Conservation (phyloP, 2,888 invertebrate genomes). For the Sinopyrophorus schimmeli region DNA sequence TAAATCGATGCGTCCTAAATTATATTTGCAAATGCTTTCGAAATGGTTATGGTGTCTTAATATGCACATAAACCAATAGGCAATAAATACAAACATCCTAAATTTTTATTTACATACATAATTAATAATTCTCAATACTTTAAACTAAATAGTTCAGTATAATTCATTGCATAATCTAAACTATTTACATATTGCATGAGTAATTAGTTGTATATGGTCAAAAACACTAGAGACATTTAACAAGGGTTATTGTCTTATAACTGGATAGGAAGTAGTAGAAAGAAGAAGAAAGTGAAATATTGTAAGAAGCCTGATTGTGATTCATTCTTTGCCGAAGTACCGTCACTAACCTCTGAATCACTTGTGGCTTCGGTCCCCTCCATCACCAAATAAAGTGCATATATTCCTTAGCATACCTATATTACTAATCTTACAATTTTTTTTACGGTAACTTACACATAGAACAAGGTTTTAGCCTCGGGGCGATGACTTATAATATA, state of each 20-base stretch:
- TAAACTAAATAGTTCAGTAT: too few species aligned
- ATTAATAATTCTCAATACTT: too few species aligned
- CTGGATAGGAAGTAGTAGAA: slow-evolving; percentile 23
- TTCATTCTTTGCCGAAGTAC: slow-evolving; percentile 25
- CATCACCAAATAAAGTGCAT: slow-evolving; percentile 34
- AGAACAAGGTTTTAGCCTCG: slow-evolving; percentile 30
- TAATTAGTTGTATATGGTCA: slow-evolving; percentile 14
- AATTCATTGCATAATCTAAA: too few species aligned
- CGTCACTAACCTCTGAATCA: slow-evolving; percentile 32
- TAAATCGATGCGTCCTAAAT: too few species aligned
- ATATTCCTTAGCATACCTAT: slow-evolving; percentile 34
- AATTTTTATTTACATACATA: too few species aligned
- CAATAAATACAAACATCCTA: too few species aligned
- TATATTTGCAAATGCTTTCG: too few species aligned
- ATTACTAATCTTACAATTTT: slow-evolving; percentile 35
- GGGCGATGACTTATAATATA: slow-evolving; percentile 31
- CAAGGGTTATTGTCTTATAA: slow-evolving; percentile 28
- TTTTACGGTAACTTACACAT: slow-evolving; percentile 27
- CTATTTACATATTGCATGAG: too few species aligned
- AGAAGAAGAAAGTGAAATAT: slow-evolving; percentile 27
- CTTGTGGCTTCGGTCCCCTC: slow-evolving; percentile 28
- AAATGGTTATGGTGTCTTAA: too few species aligned
- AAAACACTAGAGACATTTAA: slow-evolving; percentile 15
- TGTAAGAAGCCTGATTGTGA: slow-evolving; percentile 23
- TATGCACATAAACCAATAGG: too few species aligned